phyloP scores from a whole-genome alignment of 2,888 invertebrate species.

The Malthinus flaveolus region DNA sequence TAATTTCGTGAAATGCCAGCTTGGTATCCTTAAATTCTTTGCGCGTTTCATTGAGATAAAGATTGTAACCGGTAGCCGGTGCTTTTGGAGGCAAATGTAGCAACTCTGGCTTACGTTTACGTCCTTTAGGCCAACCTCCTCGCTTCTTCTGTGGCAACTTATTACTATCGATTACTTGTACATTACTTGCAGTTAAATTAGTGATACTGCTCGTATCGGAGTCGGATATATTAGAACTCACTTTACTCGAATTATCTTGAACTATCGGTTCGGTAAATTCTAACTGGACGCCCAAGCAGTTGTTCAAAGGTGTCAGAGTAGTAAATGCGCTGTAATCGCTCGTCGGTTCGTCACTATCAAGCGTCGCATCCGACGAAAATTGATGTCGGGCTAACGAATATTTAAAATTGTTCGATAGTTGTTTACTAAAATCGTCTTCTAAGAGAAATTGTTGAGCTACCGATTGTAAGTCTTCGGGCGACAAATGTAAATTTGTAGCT shows the following conservation, averaged over 20 bases:
- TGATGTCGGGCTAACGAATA: slow-evolving; percentile 26
- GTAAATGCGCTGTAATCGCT: slow-evolving; percentile 48
- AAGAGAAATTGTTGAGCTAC: slow-evolving; percentile 54
- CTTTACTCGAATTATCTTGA: not conserved
- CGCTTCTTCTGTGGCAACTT: slow-evolving; percentile 52
- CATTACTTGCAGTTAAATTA: not conserved
- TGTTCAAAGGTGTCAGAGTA: not conserved
- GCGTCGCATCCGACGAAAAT: slow-evolving; percentile 34
- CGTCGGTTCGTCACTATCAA: slow-evolving; percentile 52
- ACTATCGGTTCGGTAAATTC: not conserved
- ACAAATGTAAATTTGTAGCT: slow-evolving; percentile 54
- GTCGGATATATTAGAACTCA: not conserved
- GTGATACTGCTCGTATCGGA: not conserved
- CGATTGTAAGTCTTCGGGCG: slow-evolving; percentile 54
- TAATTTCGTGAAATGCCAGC: slow-evolving; percentile 61
- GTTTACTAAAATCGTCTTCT: slow-evolving; percentile 44
- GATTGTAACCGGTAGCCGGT: slow-evolving; percentile 62
- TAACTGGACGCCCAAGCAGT: not conserved
- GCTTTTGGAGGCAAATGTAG: slow-evolving; percentile 60
- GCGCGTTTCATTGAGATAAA: slow-evolving; percentile 60
- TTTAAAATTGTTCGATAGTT: slow-evolving; percentile 15
- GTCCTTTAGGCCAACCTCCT: slow-evolving; percentile 66
- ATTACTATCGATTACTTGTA: slow-evolving; percentile 19
- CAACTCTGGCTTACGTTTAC: slow-evolving; percentile 59
- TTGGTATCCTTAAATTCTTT: slow-evolving; percentile 57